Conservation (phyloP, 2,888 invertebrate genomes). For the Scaptomyza polygonia region DNA sequence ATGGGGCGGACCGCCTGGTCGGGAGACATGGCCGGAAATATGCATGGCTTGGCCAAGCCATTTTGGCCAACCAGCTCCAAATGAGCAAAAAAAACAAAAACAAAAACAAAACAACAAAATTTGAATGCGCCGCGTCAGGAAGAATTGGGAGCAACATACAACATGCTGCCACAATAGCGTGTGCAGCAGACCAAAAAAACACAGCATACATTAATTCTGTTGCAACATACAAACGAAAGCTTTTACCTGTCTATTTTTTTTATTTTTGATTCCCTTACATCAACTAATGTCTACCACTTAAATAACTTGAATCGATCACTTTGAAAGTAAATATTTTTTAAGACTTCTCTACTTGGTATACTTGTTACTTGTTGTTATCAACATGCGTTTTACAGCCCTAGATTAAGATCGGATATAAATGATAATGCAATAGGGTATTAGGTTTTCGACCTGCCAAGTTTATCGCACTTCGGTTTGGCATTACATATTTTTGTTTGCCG, state of each 20-base stretch:
- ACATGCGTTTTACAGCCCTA: not conserved
- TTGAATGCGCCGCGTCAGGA: conserved; percentile 73
- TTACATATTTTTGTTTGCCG: conserved; percentile 51
- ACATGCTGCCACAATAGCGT: conserved; percentile 25
- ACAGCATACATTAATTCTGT: conserved; percentile 62
- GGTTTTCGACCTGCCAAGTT: not conserved
- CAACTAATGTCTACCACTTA: no score
- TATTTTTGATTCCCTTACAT: conserved; percentile 10
- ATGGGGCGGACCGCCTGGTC: conserved; percentile 39
- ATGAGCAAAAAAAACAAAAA: conserved; percentile 39
- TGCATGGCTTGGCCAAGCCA: conserved; percentile 69
- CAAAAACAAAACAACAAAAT: conserved; percentile 27
- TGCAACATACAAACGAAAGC: conserved; percentile 42
- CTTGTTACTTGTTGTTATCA: no score
- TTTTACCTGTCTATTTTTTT: conserved; percentile 8
- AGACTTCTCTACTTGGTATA: not conserved
- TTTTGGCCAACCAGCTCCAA: conserved; percentile 63
- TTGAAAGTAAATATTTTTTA: not conserved
- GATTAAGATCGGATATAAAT: not conserved
- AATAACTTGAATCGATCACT: not conserved
- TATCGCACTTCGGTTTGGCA: conserved; percentile 12
- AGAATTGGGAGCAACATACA: conserved; percentile 52
- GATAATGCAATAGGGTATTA: conserved; percentile 25
- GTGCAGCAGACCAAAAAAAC: conserved; percentile 70
- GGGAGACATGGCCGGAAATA: conserved; percentile 67